These are phyloP conservation scores for Empidonax alnorum DNA, from an alignment of 2,113 vertebrate genomes.

Conservation along the genomic window DNA sequence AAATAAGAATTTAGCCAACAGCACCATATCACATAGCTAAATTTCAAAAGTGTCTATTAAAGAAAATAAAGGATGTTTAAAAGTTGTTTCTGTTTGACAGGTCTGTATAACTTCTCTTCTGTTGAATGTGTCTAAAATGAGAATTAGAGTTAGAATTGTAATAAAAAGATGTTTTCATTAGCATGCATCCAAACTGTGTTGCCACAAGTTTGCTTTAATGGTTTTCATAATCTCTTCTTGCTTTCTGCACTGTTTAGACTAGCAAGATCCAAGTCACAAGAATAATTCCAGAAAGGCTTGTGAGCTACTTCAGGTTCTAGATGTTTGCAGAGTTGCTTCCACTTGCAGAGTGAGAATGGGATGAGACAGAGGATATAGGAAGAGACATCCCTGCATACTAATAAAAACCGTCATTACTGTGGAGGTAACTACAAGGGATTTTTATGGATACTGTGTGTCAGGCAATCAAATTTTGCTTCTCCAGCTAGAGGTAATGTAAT, in stretches of 20 bases:
- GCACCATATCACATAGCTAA: not conserved
- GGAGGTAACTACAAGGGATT: not conserved
- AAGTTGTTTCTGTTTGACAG: conserved; percentile 11
- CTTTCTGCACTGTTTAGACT: not conserved
- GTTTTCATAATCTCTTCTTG: not conserved
- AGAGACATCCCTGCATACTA: not conserved
- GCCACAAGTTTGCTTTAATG: not conserved
- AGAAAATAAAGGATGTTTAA: conserved; percentile 15
- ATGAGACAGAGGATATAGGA: not conserved
- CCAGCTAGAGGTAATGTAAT: not conserved
- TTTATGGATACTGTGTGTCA: not conserved
- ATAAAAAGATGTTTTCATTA: not conserved
- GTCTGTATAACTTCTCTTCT: not conserved
- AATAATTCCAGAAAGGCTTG: not conserved
- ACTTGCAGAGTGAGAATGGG: not conserved
- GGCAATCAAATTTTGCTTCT: not conserved
- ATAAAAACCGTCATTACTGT: not conserved
- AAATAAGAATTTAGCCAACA: conserved; percentile 26
- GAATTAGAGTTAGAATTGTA: not conserved
- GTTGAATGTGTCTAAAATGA: not conserved
- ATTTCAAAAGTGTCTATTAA: conserved; percentile 18
- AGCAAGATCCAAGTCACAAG: not conserved
- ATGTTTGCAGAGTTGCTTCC: not conserved
- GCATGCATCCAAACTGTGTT: not conserved
- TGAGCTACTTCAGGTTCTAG: not conserved